Conservation (phyloP, 2,888 invertebrate species). For the Lysandra bellargus region DNA sequence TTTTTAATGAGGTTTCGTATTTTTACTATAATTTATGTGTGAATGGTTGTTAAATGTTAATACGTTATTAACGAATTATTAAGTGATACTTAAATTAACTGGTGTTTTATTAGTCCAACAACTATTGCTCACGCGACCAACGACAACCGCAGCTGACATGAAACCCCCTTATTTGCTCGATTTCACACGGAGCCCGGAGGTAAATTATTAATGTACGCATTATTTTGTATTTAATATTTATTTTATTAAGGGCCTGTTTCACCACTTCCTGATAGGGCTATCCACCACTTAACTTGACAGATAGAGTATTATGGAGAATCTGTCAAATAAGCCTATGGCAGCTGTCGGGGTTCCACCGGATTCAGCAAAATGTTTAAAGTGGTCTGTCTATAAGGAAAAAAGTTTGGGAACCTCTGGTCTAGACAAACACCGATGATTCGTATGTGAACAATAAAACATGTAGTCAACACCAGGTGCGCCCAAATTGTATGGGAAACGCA, state of each 20-base stretch:
- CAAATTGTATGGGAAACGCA: conserved; percentile 28
- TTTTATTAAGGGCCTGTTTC: too few species aligned
- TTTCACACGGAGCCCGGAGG: background rate
- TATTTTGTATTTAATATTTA: too few species aligned
- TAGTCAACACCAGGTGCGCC: conserved; percentile 44
- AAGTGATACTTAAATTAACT: background rate
- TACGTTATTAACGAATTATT: background rate
- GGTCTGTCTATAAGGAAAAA: too few species aligned
- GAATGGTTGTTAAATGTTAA: background rate
- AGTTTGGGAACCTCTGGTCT: too few species aligned
- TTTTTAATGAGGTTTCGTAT: too few species aligned
- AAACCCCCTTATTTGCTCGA: background rate
- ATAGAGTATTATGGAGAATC: too few species aligned
- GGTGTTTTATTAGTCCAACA: background rate
- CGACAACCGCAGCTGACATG: conserved; percentile 1
- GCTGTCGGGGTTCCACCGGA: too few species aligned
- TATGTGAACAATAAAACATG: conserved; percentile 42
- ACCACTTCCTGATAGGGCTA: too few species aligned
- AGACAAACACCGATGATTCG: too few species aligned
- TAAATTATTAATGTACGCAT: background rate
- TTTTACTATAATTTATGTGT: background rate
- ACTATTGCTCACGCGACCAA: background rate
- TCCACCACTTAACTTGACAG: too few species aligned
- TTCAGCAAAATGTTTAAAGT: too few species aligned
- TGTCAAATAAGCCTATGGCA: too few species aligned